A percentile compares a stretch with the other conserved stretches of the same genome.
phyloP scores from a whole-genome alignment of 2,113 vertebrate genomes.

The Gavialis gangeticus region DNA sequence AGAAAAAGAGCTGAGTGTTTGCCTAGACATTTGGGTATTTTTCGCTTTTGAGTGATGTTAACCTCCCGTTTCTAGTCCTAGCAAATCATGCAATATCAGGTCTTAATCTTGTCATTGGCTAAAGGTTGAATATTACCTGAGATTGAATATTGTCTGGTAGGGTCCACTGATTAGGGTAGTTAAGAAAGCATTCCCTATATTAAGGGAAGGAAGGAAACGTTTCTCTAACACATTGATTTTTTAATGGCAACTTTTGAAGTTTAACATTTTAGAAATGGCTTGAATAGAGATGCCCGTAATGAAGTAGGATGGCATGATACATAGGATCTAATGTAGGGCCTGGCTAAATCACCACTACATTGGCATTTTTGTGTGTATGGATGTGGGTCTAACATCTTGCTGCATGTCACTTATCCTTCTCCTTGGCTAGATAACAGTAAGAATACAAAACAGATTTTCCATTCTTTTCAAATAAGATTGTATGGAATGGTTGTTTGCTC shows the following conservation, averaged over 20 bases:
- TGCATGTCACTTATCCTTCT: neutral
- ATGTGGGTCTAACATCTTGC: neutral
- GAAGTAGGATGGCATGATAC: neutral
- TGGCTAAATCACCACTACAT: neutral
- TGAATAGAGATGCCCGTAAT: neutral
- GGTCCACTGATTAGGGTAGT: neutral
- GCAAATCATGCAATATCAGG: slow-evolving; percentile 8
- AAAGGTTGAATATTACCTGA: neutral
- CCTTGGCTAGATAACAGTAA: neutral
- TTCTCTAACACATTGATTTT: neutral
- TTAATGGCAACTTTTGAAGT: neutral
- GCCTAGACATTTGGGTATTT: slow-evolving; percentile 33
- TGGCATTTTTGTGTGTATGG: neutral
- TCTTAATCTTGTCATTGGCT: neutral
- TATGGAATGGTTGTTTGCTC: neutral
- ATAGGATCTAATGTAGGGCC: neutral
- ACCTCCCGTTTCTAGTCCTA: slow-evolving; percentile 18
- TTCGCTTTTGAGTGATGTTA: slow-evolving; percentile 21
- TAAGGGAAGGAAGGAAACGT: neutral
- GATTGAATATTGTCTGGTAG: neutral
- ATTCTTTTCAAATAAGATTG: neutral
- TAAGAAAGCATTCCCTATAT: neutral
- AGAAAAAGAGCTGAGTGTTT: neutral
- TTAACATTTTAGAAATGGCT: neutral
- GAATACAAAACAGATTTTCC: neutral